Base-by-base conservation (phyloP, 2,888 invertebrate genomes). In the Protophormia terraenovae region DNA sequence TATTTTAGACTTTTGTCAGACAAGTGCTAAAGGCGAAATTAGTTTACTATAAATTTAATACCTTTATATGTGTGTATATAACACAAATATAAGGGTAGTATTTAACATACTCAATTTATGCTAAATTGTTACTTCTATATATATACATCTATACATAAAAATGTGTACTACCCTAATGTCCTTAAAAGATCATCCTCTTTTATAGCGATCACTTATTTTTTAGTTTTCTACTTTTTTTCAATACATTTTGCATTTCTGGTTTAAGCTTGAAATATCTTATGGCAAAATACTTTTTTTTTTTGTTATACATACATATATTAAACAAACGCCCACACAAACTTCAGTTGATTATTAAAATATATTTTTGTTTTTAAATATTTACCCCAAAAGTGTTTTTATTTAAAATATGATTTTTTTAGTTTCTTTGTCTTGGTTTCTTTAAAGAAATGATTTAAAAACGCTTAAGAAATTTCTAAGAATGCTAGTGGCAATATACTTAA, bases 271-370 rank as follows among this genome's bases (percentile, higher is more conserved):
- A 66, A 66, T 66, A 55, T 69, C 72, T 38, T 67, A 27, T 84
- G 76, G 76, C 66, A 22, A 80, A 64, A 55, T 84, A 64, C 35
- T 71, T 50, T 53, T 60, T 80, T 78, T 58, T 83, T 53, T 53
- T 80, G 4, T n/a, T n/a, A n/a, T n/a, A n/a, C n/a, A n/a, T 12
- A 41, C 12, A 45, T 73, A 38, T 60, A 16, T 69, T 78, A 62
- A 75, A 86, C 86, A 62, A 75, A 86, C 86, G 86, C 86, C 86
- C 84, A 75, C 86, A 86, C 86, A 84, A 78, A 78, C 14, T 78
- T 24, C 24, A 16, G 78, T 35, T 64, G 27, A 58, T 60, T 80
- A 58, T 80, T 71, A 35, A 62, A 76, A 64, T 58, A n/a, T 16
- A 6, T 22, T 78, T 45, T 50, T 71, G 16, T 45, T 62, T 50